Evolutionary conservation across 2,888 invertebrate genomes (phyloP).

Genomic region (Epistrophella euchroma): DNA sequence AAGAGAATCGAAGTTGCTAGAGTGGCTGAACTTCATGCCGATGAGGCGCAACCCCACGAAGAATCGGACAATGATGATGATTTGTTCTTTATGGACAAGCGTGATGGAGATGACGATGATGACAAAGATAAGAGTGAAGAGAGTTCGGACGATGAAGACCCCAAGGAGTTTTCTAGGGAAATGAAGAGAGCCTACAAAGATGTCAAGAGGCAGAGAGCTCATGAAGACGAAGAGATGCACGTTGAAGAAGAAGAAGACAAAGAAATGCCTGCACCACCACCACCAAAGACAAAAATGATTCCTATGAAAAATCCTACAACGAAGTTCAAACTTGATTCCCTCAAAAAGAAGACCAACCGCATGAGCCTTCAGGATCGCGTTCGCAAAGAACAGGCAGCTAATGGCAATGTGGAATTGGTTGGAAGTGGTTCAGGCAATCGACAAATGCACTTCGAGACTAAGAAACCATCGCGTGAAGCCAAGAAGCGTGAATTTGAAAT

Average conservation of each 20-base stretch:
- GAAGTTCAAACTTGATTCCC: constrained; percentile 85
- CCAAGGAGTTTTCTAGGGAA: constrained; percentile 91
- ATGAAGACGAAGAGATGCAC: constrained; percentile 78
- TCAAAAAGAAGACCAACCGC: constrained; percentile 78
- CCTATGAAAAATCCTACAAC: constrained; percentile 86
- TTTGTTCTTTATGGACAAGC: constrained; percentile 81
- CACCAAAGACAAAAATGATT: constrained; percentile 85
- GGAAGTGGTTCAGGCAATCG: constrained; percentile 88
- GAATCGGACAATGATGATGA: constrained; percentile 83
- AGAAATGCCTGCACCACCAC: constrained; percentile 48
- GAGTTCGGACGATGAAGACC: constrained; percentile 91
- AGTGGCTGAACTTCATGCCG: constrained; percentile 84
- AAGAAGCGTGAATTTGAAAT: constrained; percentile 86
- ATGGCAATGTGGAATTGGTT: constrained; percentile 83
- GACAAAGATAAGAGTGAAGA: constrained; percentile 85
- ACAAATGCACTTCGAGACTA: constrained; percentile 91
- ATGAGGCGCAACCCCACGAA: constrained; percentile 80
- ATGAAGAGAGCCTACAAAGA: constrained; percentile 88
- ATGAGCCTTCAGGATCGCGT: constrained; percentile 89
- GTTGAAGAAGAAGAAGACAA: constrained; percentile 80
- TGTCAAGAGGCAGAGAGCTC: constrained; percentile 82
- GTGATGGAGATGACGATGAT: constrained; percentile 78
- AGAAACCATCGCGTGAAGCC: constrained; percentile 85
- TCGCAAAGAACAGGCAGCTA: constrained; percentile 85
- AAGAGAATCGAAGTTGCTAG: constrained; percentile 85